Base-by-base conservation (phyloP, 1,140 invertebrate species). In the Bilobella aurantiaca region DNA sequence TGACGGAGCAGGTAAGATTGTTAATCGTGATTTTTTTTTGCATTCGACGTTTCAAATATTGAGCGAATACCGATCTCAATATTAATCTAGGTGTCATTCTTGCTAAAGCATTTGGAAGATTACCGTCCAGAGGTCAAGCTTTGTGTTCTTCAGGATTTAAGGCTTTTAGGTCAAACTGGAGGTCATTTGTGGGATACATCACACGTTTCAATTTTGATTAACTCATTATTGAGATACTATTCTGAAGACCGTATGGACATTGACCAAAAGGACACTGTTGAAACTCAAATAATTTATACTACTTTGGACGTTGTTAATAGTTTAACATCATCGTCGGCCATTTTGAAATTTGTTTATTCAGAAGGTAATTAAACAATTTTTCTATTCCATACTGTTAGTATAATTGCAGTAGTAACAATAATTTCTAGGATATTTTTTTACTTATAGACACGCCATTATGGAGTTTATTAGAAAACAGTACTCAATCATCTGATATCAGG, bases 151-250 rank as follows among this genome's bases (percentile, higher is more conserved):
- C 79, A 85, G 30, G 84, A 91, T 61, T 79, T 96, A 27, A 83
- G 85, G 73, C 81, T 82, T 46, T 77, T 96, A 62, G 91, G 91
- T 0, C 83, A 83, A 68, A 79, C 80, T 67, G 86, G 86, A 18
- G 86, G 91, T 3, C 89, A 92, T 79, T 79, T 91, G 2, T 94
- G 91, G 91, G 87, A 85, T 1, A 80, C 82, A 61, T 78, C 81
- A 18, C 83, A 89, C 63, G 80, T 91, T 28, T 80, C 83, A 27
- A 80, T 81, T 58, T 75, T 90, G 16, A 82, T 87, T 49, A 69
- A 77, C 21, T 80, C 81, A 70, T 75, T 79, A 2, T 63, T 78
- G 63, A 78, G 78, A 68, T 68, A 37, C 70, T 79, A 63, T 77
- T 72, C 61, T 74, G 76, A n/a, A n/a, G n/a, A 73, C 72, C 23